Evolutionary conservation across 2,113 vertebrate species (phyloP).

Genomic region (Syrrhaptes paradoxus): DNA sequence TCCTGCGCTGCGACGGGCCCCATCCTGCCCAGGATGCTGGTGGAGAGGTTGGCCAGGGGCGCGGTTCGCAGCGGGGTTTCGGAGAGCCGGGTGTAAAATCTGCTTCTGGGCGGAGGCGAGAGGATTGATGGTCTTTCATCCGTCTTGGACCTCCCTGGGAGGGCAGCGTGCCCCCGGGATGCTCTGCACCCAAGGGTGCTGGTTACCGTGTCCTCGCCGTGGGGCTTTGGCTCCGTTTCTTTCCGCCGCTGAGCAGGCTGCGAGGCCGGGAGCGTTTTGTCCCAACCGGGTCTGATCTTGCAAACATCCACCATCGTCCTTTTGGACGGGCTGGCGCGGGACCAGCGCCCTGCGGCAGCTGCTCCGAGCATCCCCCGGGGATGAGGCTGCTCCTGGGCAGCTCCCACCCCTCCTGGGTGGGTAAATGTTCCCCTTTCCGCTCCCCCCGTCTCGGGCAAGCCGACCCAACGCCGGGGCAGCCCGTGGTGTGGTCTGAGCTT

Average conservation of each 20-base stretch:
- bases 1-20: neutral
- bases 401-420: neutral
- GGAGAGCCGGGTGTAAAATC: neutral
- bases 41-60: neutral
- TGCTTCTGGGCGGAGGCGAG: rapidly evolving
- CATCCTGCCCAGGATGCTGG: rapidly evolving
- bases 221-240: neutral
- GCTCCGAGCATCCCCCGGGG: neutral
- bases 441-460: neutral
- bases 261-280: neutral
- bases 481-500: neutral
- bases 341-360: rapidly evolving
- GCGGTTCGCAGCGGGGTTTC: neutral
- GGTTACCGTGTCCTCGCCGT: neutral
- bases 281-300: neutral
- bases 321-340: neutral
- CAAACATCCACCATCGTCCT: neutral
- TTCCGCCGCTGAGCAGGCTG: neutral
- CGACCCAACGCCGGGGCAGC: too few species aligned
- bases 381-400: neutral
- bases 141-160: rapidly evolving
- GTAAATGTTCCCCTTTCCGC: rapidly evolving
- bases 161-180: rapidly evolving
- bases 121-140: neutral
- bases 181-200: neutral